These are phyloP conservation scores for Drosophila macrospina DNA, from an alignment of 2,888 invertebrate species.

Conservation along the genomic window DNA sequence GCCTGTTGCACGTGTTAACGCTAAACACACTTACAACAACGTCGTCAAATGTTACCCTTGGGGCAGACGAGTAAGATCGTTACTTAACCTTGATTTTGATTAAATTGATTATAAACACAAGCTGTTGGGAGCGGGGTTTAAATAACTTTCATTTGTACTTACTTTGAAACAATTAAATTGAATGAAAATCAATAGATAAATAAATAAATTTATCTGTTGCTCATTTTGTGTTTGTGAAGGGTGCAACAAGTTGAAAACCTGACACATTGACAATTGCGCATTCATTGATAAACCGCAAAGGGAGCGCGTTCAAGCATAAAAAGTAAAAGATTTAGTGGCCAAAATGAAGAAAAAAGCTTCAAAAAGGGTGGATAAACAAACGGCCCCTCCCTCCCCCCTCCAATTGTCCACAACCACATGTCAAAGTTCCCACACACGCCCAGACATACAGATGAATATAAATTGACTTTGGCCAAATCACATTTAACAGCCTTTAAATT, in stretches of 20 bases:
- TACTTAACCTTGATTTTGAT: constrained; percentile 70
- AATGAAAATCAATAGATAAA: not conserved
- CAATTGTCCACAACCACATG: constrained; percentile 46
- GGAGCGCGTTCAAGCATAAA: constrained; percentile 52
- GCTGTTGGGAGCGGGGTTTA: too few species aligned
- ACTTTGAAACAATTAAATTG: not conserved
- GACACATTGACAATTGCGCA: constrained; percentile 29
- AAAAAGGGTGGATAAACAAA: constrained; percentile 32
- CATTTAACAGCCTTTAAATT: constrained; percentile 63
- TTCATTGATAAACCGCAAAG: constrained; percentile 46
- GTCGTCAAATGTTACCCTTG: constrained; percentile 67
- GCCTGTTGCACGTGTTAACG: constrained; percentile 75
- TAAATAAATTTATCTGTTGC: not conserved
- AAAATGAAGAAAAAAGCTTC: constrained; percentile 6
- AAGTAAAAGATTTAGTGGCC: constrained; percentile 28
- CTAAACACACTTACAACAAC: constrained; percentile 32
- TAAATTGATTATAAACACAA: constrained; percentile 62
- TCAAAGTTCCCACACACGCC: constrained; percentile 60
- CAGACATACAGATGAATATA: constrained; percentile 62
- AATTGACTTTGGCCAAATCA: constrained; percentile 55
- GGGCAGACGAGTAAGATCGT: constrained; percentile 47
- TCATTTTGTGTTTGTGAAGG: constrained; percentile 1
- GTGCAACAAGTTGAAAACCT: constrained; percentile 47
- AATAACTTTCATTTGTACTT: too few species aligned
- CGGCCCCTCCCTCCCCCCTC: not conserved